These are phyloP conservation scores for Atrina japonica DNA, from an alignment of 2,888 invertebrate species.

Conservation along the genomic window DNA sequence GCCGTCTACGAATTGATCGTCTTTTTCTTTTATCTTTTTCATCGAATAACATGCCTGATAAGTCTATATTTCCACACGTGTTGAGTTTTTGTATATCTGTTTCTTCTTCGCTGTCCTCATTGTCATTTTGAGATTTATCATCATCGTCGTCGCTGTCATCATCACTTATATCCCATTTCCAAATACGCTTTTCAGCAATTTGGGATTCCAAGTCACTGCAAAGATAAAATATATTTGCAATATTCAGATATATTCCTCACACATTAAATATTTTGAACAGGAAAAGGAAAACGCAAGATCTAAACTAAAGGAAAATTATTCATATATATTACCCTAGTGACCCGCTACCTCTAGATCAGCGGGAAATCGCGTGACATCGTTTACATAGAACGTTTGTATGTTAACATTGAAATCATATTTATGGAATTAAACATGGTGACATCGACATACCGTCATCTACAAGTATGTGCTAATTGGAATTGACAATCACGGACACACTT, in stretches of 20 bases:
- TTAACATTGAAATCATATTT: no score
- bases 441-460: no score
- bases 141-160: conserved; percentile 9
- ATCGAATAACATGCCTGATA: no score
- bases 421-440: no score
- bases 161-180: conserved; percentile 33
- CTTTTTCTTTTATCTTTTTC: background rate
- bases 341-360: no score
- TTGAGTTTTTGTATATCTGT: conserved; percentile 3
- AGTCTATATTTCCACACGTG: background rate
- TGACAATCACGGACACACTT: conserved; percentile 1
- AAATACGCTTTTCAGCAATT: conserved; percentile 8
- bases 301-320: no score
- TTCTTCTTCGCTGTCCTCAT: background rate
- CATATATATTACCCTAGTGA: no score
- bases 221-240: background rate
- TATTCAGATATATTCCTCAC: background rate
- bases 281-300: no score
- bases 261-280: background rate
- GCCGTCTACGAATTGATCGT: conserved; percentile 4
- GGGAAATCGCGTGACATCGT: no score
- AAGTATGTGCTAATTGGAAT: no score
- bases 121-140: background rate
- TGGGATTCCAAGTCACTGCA: conserved; percentile 24
- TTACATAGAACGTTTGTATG: no score